Evolutionary conservation across 2,797 vertebrate genomes (phyloP).

Genomic region (Emys orbicularis): DNA sequence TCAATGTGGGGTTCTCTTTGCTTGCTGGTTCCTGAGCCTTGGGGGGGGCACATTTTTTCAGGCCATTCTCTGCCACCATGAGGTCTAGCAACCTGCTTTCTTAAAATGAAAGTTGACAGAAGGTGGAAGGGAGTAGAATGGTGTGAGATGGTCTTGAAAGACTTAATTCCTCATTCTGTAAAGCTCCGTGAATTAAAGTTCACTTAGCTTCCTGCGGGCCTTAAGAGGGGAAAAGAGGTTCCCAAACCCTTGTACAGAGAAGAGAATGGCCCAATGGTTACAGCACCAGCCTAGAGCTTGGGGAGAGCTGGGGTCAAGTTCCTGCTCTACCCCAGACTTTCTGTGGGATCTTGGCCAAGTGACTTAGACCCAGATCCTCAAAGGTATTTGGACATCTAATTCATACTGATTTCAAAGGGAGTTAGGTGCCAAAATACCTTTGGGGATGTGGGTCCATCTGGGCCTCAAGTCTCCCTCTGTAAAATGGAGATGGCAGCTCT

Average conservation of each 20-base stretch:
- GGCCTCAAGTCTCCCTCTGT: not conserved
- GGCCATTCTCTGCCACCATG: not conserved
- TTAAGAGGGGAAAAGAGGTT: not conserved
- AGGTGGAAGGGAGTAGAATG: not conserved
- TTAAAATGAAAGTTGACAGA: constrained; percentile 62
- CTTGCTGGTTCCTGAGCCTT: not conserved
- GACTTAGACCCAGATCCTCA: too few species aligned
- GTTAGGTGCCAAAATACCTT: too few species aligned
- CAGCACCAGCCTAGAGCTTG: too few species aligned
- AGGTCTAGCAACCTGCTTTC: constrained; percentile 46
- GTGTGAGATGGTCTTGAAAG: not conserved
- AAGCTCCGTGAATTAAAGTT: not conserved
- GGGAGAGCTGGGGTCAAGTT: not conserved
- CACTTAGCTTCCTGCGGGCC: not conserved
- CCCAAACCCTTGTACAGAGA: not conserved
- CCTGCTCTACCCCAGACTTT: too few species aligned
- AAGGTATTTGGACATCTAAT: too few species aligned
- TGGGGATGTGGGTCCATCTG: too few species aligned
- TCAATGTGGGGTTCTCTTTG: not conserved
- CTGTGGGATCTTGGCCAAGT: too few species aligned
- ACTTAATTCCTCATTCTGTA: not conserved
- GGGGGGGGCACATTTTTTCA: not conserved
- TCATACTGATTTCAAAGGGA: too few species aligned
- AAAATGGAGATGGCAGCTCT: not conserved
- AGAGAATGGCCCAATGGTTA: not conserved